Evolutionary conservation across 2,797 vertebrate species (phyloP).

Genomic region (Brachymystax lenok): DNA sequence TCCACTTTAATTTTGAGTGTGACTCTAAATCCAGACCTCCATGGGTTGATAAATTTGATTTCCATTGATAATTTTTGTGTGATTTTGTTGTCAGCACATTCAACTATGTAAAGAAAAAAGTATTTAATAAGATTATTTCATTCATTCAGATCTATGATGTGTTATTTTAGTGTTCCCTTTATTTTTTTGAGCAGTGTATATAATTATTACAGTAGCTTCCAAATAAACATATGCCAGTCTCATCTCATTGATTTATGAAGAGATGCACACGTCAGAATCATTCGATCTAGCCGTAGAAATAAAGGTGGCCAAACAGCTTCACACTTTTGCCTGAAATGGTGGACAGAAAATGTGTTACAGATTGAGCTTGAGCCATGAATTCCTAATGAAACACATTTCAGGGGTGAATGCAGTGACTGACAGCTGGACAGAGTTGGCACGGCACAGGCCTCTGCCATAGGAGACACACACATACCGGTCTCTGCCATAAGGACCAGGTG

Average conservation of each 20-base stretch:
- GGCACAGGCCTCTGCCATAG: neutral
- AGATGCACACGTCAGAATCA: neutral
- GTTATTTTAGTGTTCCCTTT: no score
- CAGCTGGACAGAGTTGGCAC: constrained; percentile 54
- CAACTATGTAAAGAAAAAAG: no score
- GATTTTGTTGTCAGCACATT: no score
- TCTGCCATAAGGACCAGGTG: constrained; percentile 43
- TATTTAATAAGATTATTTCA: no score
- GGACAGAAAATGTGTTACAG: neutral
- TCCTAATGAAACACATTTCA: constrained; percentile 10
- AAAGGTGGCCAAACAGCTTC: neutral
- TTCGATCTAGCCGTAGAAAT: neutral
- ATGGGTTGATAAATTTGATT: no score
- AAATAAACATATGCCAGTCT: neutral
- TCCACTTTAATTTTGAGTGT: no score
- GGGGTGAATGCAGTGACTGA: constrained; percentile 55
- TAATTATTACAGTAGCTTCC: neutral
- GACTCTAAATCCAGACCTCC: no score
- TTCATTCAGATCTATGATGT: no score
- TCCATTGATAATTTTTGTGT: no score
- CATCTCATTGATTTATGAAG: neutral
- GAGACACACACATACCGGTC: no score
- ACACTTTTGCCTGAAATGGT: neutral
- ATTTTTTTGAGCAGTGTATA: no score
- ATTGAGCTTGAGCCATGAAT: neutral